Base-by-base conservation (phyloP, 2,888 invertebrate species). In the Meteorus colon region DNA sequence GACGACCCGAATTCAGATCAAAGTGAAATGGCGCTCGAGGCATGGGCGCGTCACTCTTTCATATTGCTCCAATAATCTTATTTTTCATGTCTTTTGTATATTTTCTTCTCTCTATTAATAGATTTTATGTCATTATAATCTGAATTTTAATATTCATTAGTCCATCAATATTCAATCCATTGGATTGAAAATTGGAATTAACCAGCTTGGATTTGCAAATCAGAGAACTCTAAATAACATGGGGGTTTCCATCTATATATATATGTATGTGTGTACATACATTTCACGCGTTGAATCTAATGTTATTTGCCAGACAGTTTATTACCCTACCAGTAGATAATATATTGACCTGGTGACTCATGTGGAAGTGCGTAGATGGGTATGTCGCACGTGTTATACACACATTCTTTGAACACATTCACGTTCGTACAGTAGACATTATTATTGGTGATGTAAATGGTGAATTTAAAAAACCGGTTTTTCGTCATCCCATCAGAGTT, bases 21-120 rank as follows among this genome's bases (percentile, higher is more conserved):
- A 83, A 87, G 86, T 87, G 87, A 88, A 88, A 88, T 86, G 86
- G 78, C 78, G 87, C 87, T 82, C 70, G 81, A 73, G 85, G 87
- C 86, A 84, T 82, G 83, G 88, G 86, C 85, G 86, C 85, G 79
- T 81, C 82, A 81, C 27, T 37, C 29, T 71, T 34, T 81, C 77
- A 55, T 78, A 69, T 78, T 79, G 77, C 69, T 77, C 73, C 75
- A 51, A 70, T 74, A 76, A 74, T 55, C 45, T 60, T 45, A 66
- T 69, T 72, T 75, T 70, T 19, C 24, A 70, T 37, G 10, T 16
- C n/a, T 70, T 24, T 37, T 24, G 8, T 31, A n/a, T n/a, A 8
- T 41, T 2, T 41, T 41, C 8, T 41, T 41, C 12, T 12, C 6
- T 12, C 41, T 10, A 12, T 41, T 12, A 0, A 41, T 41, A 12